Evolutionary conservation across 2,888 invertebrate genomes (phyloP), one percentile per base, ranked within the genome.

Genomic region (Lutraria lutraria): DNA sequence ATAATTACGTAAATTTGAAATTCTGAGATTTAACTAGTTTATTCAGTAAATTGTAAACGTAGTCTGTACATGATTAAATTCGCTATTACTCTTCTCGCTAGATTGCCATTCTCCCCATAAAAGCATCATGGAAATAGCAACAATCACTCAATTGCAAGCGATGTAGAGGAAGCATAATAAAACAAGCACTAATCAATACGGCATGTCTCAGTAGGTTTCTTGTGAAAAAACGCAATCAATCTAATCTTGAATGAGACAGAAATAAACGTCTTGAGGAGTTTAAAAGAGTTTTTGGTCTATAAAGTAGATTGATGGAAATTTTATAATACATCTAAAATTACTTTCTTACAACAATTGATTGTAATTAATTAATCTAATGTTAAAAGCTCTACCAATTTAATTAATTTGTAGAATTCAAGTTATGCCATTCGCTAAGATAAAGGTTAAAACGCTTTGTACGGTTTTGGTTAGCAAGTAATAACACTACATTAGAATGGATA

Each of bases 251-350:
- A 34, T 19, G 31, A 34, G 31, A 34, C 76, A 76, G 76, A 34
- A 76, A 76, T 31, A 76, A n/a, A 31, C 31, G 29, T 76, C 76
- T 76, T 76, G 31, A 76, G 31, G 16, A 76, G 76, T 76, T 76
- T 34, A 16, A 76, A 76, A 31, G 76, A 25, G 25, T 72, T 76
- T 76, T 34, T 76, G 76, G 6, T 19, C 31, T 16, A 25, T 76
- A 34, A 15, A 76, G 0, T 34, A 25, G 76, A 76, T 76, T 16
- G 76, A 76, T 76, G 76, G 19, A 31, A 76, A 34, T 31, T 76
- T 76, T 29, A 2, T 13, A 31, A 15, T 34, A 16, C 31, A 68
- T 25, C 12, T 68, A 25, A 43, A 43, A 43, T 43, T 43, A 43
- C 43, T 25, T 25, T 25, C 25, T 25, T 68, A n/a, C 25, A 12